Conservation (phyloP, 2,797 vertebrate genomes). For the Aeoliscus strigatus region DNA sequence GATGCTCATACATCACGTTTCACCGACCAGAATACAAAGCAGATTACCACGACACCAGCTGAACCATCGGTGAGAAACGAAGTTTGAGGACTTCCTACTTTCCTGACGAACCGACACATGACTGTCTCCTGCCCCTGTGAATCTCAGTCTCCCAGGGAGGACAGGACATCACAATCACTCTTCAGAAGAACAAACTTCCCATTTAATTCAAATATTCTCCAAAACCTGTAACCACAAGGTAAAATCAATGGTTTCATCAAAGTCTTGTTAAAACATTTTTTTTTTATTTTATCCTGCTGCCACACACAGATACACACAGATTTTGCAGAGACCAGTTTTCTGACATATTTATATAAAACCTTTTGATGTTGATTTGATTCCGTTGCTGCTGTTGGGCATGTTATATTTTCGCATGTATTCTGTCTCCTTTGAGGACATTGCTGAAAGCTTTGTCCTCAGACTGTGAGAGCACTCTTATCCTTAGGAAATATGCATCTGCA, state of each 20-base stretch:
- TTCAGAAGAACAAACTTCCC: too few species aligned
- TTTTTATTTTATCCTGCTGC: too few species aligned
- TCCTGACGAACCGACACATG: conserved; percentile 35
- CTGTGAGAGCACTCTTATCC: conserved; percentile 18
- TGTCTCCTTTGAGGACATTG: conserved; percentile 10
- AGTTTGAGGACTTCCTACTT: conserved; percentile 58
- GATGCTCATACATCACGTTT: conserved; percentile 76
- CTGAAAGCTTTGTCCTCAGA: conserved; percentile 18
- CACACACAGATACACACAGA: too few species aligned
- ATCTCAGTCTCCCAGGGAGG: conserved; percentile 20
- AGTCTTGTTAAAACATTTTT: too few species aligned
- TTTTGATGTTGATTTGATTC: conserved; percentile 21
- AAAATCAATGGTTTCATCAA: too few species aligned
- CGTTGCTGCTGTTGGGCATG: conserved; percentile 7
- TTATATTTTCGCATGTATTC: neutral
- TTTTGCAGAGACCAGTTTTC: too few species aligned
- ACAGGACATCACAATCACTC: conserved; percentile 22
- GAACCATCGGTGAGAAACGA: conserved; percentile 66
- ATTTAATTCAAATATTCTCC: too few species aligned
- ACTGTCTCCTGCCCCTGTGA: conserved; percentile 10
- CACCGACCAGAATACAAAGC: conserved; percentile 72
- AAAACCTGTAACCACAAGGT: too few species aligned
- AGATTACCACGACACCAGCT: conserved; percentile 75
- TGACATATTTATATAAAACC: neutral
- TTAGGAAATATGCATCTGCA: conserved; percentile 18